These are phyloP conservation scores for Bruchidius siliquastri DNA, from an alignment of 2,888 invertebrate genomes.

Conservation along the genomic window DNA sequence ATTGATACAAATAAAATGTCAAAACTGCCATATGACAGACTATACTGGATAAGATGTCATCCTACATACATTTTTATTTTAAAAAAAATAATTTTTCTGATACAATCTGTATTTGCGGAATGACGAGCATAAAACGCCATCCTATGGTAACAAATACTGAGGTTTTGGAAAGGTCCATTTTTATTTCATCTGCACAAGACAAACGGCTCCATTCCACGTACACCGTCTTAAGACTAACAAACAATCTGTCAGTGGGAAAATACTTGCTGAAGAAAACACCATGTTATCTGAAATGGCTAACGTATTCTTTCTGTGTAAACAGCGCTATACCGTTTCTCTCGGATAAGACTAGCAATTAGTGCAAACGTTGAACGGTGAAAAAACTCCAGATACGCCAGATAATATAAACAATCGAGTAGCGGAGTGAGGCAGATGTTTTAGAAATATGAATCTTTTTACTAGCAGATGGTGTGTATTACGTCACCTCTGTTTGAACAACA, in stretches of 20 bases:
- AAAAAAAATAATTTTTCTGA: no score
- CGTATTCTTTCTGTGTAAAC: not conserved
- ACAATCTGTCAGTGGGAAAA: not conserved
- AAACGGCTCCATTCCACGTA: not conserved
- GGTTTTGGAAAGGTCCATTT: not conserved
- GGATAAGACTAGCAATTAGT: not conserved
- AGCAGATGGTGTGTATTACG: slow-evolving; percentile 13
- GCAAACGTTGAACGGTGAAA: not conserved
- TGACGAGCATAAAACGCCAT: no score
- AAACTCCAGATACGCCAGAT: not conserved
- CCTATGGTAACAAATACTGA: no score
- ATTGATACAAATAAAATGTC: no score
- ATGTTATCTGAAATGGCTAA: not conserved
- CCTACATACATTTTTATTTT: no score
- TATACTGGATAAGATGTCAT: no score
- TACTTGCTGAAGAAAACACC: not conserved
- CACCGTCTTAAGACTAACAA: not conserved
- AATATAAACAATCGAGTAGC: not conserved
- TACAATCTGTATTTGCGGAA: no score
- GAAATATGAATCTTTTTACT: slow-evolving; percentile 13
- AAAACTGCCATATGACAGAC: no score
- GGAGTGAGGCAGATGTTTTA: slow-evolving; percentile 9
- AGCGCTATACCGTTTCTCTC: not conserved
- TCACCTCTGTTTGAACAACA: slow-evolving; percentile 7
- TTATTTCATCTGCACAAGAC: not conserved